Percentiles rank a stretch among this genome's conserved stretches.
These are phyloP conservation scores for Hylaeus volcanicus DNA, from an alignment of 1,140 invertebrate species.

Conservation along the genomic window DNA sequence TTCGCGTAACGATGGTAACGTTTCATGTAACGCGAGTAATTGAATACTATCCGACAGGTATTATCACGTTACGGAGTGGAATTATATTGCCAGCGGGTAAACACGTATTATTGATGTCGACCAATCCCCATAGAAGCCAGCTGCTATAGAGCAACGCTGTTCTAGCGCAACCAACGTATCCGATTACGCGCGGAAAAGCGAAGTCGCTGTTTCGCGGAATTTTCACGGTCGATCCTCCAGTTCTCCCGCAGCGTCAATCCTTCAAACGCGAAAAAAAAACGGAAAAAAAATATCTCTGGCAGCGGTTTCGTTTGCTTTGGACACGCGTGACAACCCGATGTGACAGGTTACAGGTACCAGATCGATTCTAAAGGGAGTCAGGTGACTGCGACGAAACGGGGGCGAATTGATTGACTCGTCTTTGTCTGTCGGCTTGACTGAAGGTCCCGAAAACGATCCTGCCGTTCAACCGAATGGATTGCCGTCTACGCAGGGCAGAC, in stretches of 20 bases:
- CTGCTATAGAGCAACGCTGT: neutral
- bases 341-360: conserved; percentile 17
- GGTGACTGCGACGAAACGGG: conserved; percentile 41
- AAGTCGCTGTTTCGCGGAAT: neutral
- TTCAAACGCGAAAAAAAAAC: neutral
- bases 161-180: neutral
- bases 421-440: conserved; percentile 11
- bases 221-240: no score
- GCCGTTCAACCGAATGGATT: neutral
- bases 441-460: conserved; percentile 11
- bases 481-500: neutral
- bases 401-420: conserved; percentile 42
- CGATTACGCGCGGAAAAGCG: neutral
- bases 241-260: neutral
- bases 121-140: neutral
- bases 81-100: neutral
- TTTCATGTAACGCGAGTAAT: neutral
- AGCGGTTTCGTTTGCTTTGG: neutral
- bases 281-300: neutral
- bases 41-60: neutral
- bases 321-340: neutral
- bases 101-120: neutral
- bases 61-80: conserved; percentile 6
- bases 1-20: no score
- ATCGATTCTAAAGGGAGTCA: conserved; percentile 46